These are phyloP conservation scores for Rhizoglyphus robini DNA, from an alignment of 1,140 invertebrate species.

Conservation along the genomic window DNA sequence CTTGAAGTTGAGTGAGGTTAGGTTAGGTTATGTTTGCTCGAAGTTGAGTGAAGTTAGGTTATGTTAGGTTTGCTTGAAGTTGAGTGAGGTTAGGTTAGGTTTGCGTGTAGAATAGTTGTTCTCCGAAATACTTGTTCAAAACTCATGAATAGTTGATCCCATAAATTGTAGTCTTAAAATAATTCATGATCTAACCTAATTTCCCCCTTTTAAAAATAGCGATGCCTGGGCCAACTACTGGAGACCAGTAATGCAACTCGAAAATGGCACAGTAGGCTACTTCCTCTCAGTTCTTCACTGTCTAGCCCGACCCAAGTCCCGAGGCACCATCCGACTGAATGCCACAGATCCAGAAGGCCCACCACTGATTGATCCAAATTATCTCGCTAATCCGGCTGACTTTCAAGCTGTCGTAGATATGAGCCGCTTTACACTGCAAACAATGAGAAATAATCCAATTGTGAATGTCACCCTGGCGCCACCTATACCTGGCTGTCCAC, in stretches of 20 bases:
- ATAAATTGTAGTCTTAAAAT: not conserved
- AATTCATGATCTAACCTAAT: not conserved
- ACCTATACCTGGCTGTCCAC: not conserved
- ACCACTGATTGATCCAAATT: conserved; percentile 84
- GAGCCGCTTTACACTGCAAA: not conserved
- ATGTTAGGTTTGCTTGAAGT: too few relatives aligned
- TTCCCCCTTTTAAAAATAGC: too few relatives aligned
- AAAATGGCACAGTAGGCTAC: not conserved
- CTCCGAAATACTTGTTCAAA: too few relatives aligned
- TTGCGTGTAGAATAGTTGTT: too few relatives aligned
- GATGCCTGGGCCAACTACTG: conserved; percentile 12
- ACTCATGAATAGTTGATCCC: too few relatives aligned
- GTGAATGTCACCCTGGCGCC: too few relatives aligned
- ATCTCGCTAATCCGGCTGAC: conserved; percentile 61
- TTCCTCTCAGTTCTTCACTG: conserved; percentile 37
- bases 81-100: too few relatives aligned
- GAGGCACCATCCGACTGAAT: conserved; percentile 52
- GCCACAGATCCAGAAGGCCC: conserved; percentile 70
- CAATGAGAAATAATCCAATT: not conserved
- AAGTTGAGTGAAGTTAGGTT: too few relatives aligned
- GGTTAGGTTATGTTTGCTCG: too few relatives aligned
- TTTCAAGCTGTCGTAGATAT: conserved; percentile 63
- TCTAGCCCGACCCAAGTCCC: conserved; percentile 53
- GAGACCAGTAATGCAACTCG: not conserved
- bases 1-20: too few relatives aligned